A percentile compares a stretch with the other conserved stretches of the same genome.
Conservation (phyloP, 2,888 invertebrate species). For the Eupithecia centaureata region DNA sequence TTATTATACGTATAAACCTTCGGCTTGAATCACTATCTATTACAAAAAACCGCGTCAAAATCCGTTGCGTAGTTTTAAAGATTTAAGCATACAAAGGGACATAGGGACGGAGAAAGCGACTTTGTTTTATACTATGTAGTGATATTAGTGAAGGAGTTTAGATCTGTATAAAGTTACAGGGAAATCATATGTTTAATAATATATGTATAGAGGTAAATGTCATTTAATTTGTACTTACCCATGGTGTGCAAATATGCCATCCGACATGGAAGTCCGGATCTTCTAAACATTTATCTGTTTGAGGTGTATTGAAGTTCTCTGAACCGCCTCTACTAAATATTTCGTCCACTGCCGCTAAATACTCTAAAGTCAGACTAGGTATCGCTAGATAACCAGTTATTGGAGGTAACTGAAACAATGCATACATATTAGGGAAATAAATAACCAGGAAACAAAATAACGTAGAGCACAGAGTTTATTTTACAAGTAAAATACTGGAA, state of each 20-base stretch:
- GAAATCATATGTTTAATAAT: too few species aligned
- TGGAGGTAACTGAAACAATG: constrained; percentile 56
- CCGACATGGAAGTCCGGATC: constrained; percentile 63
- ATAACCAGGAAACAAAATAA: neutral
- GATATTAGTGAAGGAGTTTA: too few species aligned
- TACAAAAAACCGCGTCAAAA: too few species aligned
- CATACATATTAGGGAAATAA: neutral
- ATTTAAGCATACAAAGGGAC: too few species aligned
- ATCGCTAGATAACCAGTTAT: constrained; percentile 80
- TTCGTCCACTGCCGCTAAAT: constrained; percentile 67
- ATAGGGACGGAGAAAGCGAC: too few species aligned
- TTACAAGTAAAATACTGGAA: too few species aligned
- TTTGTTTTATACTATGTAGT: too few species aligned
- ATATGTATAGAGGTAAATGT: too few species aligned
- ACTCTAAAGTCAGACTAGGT: constrained; percentile 66
- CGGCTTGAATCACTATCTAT: too few species aligned
- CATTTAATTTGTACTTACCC: constrained; percentile 54
- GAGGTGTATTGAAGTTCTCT: constrained; percentile 66
- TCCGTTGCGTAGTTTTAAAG: too few species aligned
- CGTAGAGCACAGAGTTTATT: neutral
- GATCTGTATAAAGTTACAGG: too few species aligned
- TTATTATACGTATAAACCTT: too few species aligned
- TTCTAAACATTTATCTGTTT: constrained; percentile 70
- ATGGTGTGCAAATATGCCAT: constrained; percentile 73
- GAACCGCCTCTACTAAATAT: constrained; percentile 57